phyloP scores from a whole-genome alignment of 2,797 vertebrate species.

The Mus caroli region DNA sequence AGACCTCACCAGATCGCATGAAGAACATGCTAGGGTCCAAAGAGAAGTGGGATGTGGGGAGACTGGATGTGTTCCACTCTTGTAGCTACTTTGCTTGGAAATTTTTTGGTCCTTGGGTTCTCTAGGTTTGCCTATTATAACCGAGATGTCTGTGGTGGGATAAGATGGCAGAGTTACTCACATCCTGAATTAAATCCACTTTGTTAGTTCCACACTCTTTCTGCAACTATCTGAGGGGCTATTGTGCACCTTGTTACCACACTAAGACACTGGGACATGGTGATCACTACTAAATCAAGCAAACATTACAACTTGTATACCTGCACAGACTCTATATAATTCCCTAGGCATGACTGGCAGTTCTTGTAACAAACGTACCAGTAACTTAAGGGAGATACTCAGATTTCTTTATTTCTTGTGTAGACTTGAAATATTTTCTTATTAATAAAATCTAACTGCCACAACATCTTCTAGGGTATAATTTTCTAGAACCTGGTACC shows the following conservation, averaged over 20 bases:
- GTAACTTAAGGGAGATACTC: slow-evolving; percentile 28
- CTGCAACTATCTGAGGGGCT: neutral
- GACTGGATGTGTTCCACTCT: neutral
- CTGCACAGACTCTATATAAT: neutral
- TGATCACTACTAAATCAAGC: neutral
- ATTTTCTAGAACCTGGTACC: neutral
- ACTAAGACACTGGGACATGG: neutral
- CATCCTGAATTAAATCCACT: neutral
- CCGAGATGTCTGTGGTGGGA: neutral
- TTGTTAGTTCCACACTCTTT: neutral
- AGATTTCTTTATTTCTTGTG: neutral
- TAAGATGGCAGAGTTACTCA: neutral
- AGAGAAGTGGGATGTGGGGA: neutral
- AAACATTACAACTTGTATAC: neutral
- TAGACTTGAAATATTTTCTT: neutral
- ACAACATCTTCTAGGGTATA: slow-evolving; percentile 12
- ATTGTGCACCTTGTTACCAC: neutral
- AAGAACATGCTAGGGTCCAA: neutral
- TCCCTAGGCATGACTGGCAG: neutral
- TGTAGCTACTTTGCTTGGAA: neutral
- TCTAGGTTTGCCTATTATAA: neutral
- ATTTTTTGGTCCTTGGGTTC: neutral
- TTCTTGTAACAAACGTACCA: neutral
- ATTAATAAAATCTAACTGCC: neutral
- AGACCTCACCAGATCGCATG: neutral